Base-by-base conservation (phyloP, 2,113 vertebrate genomes). In the Caranx ignobilis region DNA sequence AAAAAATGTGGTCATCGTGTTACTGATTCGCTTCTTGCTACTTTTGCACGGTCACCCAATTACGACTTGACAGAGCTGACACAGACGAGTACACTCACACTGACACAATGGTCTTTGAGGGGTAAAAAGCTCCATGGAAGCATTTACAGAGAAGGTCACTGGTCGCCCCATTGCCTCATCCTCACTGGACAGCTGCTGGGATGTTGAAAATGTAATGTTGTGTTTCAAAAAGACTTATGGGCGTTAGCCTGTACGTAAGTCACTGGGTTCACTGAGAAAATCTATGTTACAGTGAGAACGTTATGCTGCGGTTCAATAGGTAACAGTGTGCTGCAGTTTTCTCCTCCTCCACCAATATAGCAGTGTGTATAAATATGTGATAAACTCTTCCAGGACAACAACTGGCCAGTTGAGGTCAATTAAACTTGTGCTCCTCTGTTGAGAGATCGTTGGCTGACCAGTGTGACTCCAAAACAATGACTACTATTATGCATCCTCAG, bases 131-230 rank as follows among this genome's bases (percentile, higher is more conserved):
- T 81, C 15, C 45, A 55, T 84, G 77, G 72, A 79, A 74, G 52
- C 73, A 67, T 88, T 89, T 80, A 85, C 60, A 67, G 61, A 81
- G 71, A 11, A 45, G 65, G 69, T 79, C 66, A 63, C 45, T 62
- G 75, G 34, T 69, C 19, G 32, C 69, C 73, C 79, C 66, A 87
- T 89, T 85, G 79, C 81, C 81, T 90, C 87, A 88, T 86, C 77
- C 67, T 66, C 66, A 47, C 65, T 12, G 31, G 68, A 83, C 79
- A 57, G 63, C 65, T 79, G 63, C 65, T 79, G 81, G 37, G 39
- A 85, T 43, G 39, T 10, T 76, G 41, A 76, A 83, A 71, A 66
- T 50, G 66, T 19, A 11, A 77, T n/a, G 9, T 16, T 21, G 77
- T 75, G 64, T 79, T 65, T 75, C 75, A 83, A 83, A 83, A 79